phyloP scores from a whole-genome alignment of 1,140 invertebrate species.

The Gryon sp. region DNA sequence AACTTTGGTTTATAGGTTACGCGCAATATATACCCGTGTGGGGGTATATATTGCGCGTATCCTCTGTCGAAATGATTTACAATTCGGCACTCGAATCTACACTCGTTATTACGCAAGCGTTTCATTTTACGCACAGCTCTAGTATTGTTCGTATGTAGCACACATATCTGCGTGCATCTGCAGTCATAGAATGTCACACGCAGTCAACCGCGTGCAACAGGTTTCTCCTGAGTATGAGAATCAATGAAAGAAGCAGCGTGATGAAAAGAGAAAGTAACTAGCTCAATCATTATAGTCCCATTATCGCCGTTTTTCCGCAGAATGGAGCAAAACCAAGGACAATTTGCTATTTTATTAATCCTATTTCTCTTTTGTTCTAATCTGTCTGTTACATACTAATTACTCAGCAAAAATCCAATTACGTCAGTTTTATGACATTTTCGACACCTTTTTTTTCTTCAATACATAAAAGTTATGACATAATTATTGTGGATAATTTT shows the following conservation, averaged over 20 bases:
- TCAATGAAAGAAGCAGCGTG: constrained; percentile 45
- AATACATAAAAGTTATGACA: too few species aligned
- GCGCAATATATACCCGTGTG: too few species aligned
- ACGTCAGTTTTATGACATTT: too few species aligned
- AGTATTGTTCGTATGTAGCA: constrained; percentile 32
- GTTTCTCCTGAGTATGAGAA: constrained; percentile 55
- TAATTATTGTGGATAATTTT: too few species aligned
- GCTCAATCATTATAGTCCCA: constrained; percentile 15
- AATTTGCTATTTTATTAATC: not conserved
- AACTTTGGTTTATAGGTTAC: too few species aligned
- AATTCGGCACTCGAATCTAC: constrained; percentile 15
- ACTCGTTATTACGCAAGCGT: constrained; percentile 29
- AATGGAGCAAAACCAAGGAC: too few species aligned
- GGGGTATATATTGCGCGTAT: constrained; percentile 7
- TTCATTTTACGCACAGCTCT: constrained; percentile 30
- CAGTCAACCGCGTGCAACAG: constrained; percentile 59
- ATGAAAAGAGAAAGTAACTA: constrained; percentile 42
- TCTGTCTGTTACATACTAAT: too few species aligned
- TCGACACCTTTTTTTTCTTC: too few species aligned
- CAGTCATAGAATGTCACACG: constrained; percentile 55
- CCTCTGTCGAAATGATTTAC: constrained; percentile 40
- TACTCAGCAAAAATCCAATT: too few species aligned
- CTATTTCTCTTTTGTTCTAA: not conserved
- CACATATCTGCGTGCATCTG: constrained; percentile 42
- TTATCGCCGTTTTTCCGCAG: not conserved